These are phyloP conservation scores for Plebejus melissa DNA, from an alignment of 2,888 invertebrate species.

Conservation along the genomic window DNA sequence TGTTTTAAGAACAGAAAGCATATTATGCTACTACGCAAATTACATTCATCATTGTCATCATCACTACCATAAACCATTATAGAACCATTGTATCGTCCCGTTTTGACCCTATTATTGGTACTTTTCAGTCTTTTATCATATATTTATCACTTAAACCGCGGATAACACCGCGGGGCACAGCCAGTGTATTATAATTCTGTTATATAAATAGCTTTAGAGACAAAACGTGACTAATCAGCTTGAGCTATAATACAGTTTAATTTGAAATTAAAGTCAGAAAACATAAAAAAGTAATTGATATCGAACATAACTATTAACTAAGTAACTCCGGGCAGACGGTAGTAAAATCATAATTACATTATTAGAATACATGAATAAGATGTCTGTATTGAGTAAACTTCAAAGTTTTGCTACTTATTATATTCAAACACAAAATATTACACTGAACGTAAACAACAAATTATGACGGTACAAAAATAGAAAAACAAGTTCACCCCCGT, in stretches of 20 bases:
- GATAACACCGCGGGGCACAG: no score
- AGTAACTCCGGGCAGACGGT: no score
- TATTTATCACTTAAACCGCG: no score
- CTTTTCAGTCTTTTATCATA: no score
- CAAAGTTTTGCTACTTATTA: no score
- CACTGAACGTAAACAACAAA: conserved; percentile 5
- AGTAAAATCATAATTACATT: background rate
- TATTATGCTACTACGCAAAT: no score
- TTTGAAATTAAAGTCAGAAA: background rate
- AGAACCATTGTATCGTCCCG: no score
- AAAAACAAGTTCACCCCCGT: conserved; percentile 46
- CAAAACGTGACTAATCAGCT: background rate
- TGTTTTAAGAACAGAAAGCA: no score
- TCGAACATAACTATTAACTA: background rate
- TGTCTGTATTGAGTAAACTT: background rate
- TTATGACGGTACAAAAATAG: conserved; percentile 28
- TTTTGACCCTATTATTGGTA: no score
- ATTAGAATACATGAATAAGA: background rate
- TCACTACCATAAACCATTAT: no score
- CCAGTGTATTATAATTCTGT: background rate
- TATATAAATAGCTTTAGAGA: background rate
- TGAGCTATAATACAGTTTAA: background rate
- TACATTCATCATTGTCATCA: no score
- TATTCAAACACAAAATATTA: background rate
- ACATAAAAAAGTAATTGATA: background rate